phyloP scores from a whole-genome alignment of 2,113 vertebrate species.

The Antennarius striatus region DNA sequence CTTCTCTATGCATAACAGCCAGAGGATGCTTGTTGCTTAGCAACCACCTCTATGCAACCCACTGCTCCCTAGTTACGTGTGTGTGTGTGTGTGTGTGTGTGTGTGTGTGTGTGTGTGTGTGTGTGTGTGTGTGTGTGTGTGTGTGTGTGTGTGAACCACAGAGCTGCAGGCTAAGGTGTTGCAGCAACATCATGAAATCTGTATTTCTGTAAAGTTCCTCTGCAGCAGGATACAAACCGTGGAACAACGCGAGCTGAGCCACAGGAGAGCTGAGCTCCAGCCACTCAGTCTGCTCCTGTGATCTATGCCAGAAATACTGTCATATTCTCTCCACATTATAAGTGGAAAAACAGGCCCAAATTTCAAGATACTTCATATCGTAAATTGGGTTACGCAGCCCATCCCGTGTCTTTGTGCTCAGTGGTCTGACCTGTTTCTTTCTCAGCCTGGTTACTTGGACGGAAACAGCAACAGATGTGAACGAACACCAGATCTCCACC shows the following conservation, averaged over 20 bases:
- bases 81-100: conserved; percentile 18
- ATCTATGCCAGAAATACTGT: neutral
- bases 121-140: conserved; percentile 11
- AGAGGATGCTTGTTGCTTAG: conserved; percentile 79
- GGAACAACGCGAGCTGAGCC: conserved; percentile 5
- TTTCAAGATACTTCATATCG: neutral
- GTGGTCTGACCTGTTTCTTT: conserved; percentile 33
- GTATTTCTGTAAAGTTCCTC: conserved; percentile 64
- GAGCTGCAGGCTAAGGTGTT: conserved; percentile 47
- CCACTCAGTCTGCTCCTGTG: neutral
- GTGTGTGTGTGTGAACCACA: conserved; percentile 15
- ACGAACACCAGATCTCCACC: conserved; percentile 27
- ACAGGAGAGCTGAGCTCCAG: no score
- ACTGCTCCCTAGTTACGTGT: conserved; percentile 23
- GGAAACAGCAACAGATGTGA: conserved; percentile 60
- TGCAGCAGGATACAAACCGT: conserved; percentile 32
- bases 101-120: conserved; percentile 10
- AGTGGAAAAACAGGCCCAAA: neutral
- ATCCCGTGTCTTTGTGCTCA: conserved; percentile 1
- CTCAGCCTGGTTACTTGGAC: conserved; percentile 17
- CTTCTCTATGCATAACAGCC: conserved; percentile 67
- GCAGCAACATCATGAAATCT: conserved; percentile 61
- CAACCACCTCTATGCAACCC: conserved; percentile 70
- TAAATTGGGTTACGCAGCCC: neutral
- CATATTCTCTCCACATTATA: neutral